Evolutionary conservation across 2,888 invertebrate species (phyloP).

Genomic region (Nematopogon swammerdamellus): DNA sequence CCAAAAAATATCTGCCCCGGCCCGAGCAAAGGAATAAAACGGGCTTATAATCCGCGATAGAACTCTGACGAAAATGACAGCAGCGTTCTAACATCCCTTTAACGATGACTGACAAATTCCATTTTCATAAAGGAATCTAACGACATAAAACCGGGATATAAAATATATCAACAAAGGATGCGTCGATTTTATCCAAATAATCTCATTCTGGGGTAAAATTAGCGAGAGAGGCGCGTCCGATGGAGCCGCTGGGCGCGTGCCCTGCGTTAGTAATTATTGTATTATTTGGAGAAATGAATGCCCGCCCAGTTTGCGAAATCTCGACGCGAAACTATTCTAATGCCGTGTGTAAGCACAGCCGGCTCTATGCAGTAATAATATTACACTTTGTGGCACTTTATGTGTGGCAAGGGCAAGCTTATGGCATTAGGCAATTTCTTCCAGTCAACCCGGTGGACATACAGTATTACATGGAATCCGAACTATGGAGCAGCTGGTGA

Average conservation of each 20-base stretch:
- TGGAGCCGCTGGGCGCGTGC: neutral
- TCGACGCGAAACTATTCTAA: too few species aligned
- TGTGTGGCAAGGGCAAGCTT: too few species aligned
- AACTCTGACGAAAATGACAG: neutral
- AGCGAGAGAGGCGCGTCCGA: neutral
- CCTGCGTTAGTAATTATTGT: neutral
- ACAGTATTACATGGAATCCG: too few species aligned
- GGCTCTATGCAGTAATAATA: too few species aligned
- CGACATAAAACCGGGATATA: neutral
- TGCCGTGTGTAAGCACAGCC: too few species aligned
- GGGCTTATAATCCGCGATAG: neutral
- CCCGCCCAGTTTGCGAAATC: too few species aligned
- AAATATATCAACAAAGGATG: neutral
- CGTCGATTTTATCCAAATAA: neutral
- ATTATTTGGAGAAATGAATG: neutral
- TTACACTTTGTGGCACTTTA: too few species aligned
- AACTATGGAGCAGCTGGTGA: too few species aligned
- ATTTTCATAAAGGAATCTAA: neutral
- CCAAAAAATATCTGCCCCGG: neutral
- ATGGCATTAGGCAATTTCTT: too few species aligned
- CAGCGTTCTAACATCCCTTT: neutral
- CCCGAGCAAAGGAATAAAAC: neutral
- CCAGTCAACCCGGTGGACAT: too few species aligned
- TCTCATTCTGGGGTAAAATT: neutral
- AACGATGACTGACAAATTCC: neutral